phyloP scores from a whole-genome alignment of 53 echinoderm and acorn worm species.

The Apostichopus leukothele region DNA sequence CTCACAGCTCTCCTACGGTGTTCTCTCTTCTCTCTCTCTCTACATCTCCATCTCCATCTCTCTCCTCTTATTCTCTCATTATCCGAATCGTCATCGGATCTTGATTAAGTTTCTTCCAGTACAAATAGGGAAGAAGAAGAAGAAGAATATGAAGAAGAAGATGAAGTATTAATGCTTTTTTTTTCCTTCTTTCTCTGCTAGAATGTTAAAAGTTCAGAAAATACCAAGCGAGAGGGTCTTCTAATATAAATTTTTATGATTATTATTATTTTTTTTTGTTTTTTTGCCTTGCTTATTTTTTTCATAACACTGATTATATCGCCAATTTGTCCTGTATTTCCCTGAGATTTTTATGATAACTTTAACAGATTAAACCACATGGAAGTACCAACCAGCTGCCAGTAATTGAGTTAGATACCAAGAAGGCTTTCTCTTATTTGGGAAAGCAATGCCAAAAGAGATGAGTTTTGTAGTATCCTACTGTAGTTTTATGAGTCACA shows the following conservation, averaged over 20 bases:
- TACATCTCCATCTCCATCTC: neutral
- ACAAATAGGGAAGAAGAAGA: constrained; percentile 15
- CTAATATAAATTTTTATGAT: neutral
- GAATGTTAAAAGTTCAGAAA: constrained; percentile 28
- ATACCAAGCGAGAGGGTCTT: constrained; percentile 22
- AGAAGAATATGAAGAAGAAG: no score
- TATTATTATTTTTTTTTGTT: neutral
- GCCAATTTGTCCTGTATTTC: constrained; percentile 32
- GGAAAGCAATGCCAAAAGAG: constrained; percentile 1
- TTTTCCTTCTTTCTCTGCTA: neutral
- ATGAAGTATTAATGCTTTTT: neutral
- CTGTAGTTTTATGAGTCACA: neutral
- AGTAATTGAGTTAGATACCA: constrained; percentile 29
- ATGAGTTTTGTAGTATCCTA: neutral
- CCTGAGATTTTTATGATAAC: constrained; percentile 20
- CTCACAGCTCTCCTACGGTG: constrained; percentile 22
- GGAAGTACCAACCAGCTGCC: constrained; percentile 43
- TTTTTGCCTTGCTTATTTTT: neutral
- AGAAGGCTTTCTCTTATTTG: neutral
- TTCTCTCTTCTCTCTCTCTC: constrained; percentile 2
- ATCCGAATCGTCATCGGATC: constrained; percentile 32
- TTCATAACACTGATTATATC: constrained; percentile 19
- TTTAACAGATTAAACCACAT: constrained; percentile 17
- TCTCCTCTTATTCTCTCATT: constrained; percentile 40
- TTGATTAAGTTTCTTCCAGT: constrained; percentile 44